phyloP scores from a whole-genome alignment of 2,797 vertebrate genomes.

The Artibeus jamaicensis region DNA sequence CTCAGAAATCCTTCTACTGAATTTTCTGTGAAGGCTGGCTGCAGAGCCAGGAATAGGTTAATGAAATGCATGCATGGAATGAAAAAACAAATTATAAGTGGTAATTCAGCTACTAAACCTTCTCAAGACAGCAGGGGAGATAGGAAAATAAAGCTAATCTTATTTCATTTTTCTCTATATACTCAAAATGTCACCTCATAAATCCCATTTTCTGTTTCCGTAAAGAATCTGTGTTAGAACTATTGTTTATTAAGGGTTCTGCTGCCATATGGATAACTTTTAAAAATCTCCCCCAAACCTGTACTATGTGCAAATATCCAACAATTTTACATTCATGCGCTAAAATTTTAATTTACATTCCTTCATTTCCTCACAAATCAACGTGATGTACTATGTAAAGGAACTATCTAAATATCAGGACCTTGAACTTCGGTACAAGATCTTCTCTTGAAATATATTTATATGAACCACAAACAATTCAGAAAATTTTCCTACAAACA shows the following conservation, averaged over 20 bases:
- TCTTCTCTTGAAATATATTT: slow-evolving; percentile 70
- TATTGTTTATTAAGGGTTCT: slow-evolving; percentile 82
- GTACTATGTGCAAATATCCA: slow-evolving; percentile 65
- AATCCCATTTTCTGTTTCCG: slow-evolving; percentile 79
- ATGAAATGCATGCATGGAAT: slow-evolving; percentile 67
- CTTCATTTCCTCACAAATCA: slow-evolving; percentile 70
- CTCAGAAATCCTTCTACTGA: slow-evolving; percentile 60
- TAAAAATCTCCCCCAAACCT: slow-evolving; percentile 38
- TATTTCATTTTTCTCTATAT: slow-evolving; percentile 73
- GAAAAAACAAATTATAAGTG: slow-evolving; percentile 71
- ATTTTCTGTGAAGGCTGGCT: slow-evolving; percentile 50
- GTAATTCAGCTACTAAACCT: slow-evolving; percentile 68
- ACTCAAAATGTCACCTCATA: slow-evolving; percentile 80
- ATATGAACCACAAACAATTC: slow-evolving; percentile 63
- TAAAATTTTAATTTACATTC: slow-evolving; percentile 80
- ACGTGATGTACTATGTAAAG: slow-evolving; percentile 69
- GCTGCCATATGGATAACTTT: slow-evolving; percentile 66
- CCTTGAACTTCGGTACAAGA: slow-evolving; percentile 76
- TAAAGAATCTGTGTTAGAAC: slow-evolving; percentile 77
- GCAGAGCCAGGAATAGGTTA: slow-evolving; percentile 70
- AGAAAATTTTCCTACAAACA: slow-evolving; percentile 43
- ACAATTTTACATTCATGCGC: slow-evolving; percentile 74
- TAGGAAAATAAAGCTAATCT: slow-evolving; percentile 76
- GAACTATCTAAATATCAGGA: slow-evolving; percentile 76
- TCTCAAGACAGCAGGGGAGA: slow-evolving; percentile 28